Evolutionary conservation across 2,797 vertebrate species (phyloP), one percentile per base, ranked within the genome.

Genomic region (Platalea minor): DNA sequence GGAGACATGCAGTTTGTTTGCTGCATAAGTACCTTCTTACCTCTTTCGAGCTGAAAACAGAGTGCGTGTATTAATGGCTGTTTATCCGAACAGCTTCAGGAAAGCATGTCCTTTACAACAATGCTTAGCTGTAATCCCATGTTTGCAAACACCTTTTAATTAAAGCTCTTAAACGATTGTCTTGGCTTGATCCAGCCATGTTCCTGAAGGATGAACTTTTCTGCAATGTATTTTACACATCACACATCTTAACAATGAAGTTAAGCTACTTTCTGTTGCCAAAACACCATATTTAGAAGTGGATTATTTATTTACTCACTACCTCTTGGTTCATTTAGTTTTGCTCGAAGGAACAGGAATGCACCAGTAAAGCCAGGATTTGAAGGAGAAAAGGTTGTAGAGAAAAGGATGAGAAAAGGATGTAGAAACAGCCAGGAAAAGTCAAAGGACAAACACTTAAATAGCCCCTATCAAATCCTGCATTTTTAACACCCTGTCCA

Each of bases 61-160:
- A 73, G 53, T 4, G 12, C 5, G 17, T 6, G 41, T 57, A 67
- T 45, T 63, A 46, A 45, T 6, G 60, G 21, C 72, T 85, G 54
- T 33, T 65, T 39, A 57, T 31, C 39, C 69, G 59, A 39, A 23
- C 9, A 63, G 72, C 46, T 93, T 85, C 59, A 76, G 70, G 39
- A 75, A 59, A 80, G 37, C 59, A 69, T 63, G 59, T 14, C 43
- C 64, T 80, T 82, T 33, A 29, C 48, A 72, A 24, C 64, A 85
- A 65, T 1, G 37, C 73, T 81, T 3, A 79, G 65, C 79, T 89
- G 31, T 43, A 84, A 92, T 82, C 79, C 69, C 41, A 5, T 78
- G 50, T 83, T 74, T 91, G 61, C 95, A 91, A 93, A 88, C 94
- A 83, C 59, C 87, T 95, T 91, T 93, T 19, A 96, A 88, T 88